phyloP scores from a whole-genome alignment of 2,113 vertebrate genomes.

The Periophthalmus modestus region DNA sequence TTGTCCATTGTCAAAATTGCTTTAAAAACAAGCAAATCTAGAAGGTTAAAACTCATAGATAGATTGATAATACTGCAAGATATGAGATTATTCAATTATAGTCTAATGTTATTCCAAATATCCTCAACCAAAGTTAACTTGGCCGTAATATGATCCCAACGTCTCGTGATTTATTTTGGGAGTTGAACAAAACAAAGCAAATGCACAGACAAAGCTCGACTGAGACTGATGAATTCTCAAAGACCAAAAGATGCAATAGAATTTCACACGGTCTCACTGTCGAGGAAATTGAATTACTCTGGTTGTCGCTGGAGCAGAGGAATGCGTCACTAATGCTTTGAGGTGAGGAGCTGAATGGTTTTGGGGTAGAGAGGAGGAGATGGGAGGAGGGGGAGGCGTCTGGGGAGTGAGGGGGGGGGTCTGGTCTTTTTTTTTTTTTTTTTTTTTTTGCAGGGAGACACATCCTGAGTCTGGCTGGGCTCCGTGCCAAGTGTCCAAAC shows the following conservation, averaged over 20 bases:
- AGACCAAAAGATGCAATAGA: conserved; percentile 55
- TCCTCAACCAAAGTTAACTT: neutral
- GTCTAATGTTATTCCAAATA: neutral
- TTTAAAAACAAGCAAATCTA: neutral
- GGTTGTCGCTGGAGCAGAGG: conserved; percentile 66
- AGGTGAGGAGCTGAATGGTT: conserved; percentile 67
- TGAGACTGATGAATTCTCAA: neutral
- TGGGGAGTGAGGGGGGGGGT: neutral
- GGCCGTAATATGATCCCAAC: neutral
- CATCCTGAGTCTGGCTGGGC: conserved; percentile 66
- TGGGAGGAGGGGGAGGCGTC: neutral
- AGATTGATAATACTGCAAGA: neutral
- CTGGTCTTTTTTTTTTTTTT: neutral
- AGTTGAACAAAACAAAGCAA: conserved; percentile 35
- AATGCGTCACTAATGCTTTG: conserved; percentile 76
- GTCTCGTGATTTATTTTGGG: conserved; percentile 42
- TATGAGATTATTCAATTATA: neutral
- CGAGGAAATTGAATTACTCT: conserved; percentile 73
- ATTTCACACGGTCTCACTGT: conserved; percentile 69
- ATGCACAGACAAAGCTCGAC: conserved; percentile 56
- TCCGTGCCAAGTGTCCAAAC: conserved; percentile 51
- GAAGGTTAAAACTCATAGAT: neutral
- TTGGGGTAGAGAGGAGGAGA: neutral
- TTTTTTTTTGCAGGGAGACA: conserved; percentile 20
- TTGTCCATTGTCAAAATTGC: too few relatives aligned